Evolutionary conservation across 2,888 invertebrate species (phyloP), one percentile per base, ranked within the genome.

Genomic region (Augochlorella aurata): DNA sequence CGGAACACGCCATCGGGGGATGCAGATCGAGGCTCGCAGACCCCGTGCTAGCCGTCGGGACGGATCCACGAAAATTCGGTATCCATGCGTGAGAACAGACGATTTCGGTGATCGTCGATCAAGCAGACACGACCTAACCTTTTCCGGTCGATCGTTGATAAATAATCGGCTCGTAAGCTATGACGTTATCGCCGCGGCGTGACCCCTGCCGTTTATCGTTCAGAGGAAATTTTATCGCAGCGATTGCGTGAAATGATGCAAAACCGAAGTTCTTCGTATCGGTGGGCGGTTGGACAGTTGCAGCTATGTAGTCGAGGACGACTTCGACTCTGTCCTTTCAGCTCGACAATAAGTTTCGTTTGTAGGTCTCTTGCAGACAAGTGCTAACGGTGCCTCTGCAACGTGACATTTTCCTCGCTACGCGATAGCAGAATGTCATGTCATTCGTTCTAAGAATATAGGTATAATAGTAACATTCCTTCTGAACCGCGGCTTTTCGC

Each of bases 101-200:
- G 58, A 12, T 58, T 24, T 24, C 24, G 58, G 2, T 7, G 58
- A 24, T 21, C 14, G 24, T 24, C 58, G 14, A 14, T 14, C 58
- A 2, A 58, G 24, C 14, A 58, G 58, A 58, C 21, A 24, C 58
- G 7, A 14, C 21, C 24, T 0, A 24, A 58, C 21, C 14, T 58
- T 58, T 58, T 58, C 21, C 58, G 58, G 58, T 58, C 58, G 58
- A 14, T 58, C 58, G 24, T 24, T 24, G 58, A 58, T 58, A 58
- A 58, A 12, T 58, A 58, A 58, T 58, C 58, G 58, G 29, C 16
- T 24, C 16, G 29, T 16, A 18, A 63, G 16, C 18, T 63, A 9
- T 63, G 61, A 38, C 61, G 29, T 24, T 29, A 63, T 63, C 61
- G 61, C 18, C 61, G 61, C 61, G 61, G 16, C 61, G 61, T 38